A percentile compares a stretch with the other conserved stretches of the same genome.
Evolutionary conservation across 2,888 invertebrate genomes (phyloP).

Genomic region (Imbricaverruca yamaguchii): DNA sequence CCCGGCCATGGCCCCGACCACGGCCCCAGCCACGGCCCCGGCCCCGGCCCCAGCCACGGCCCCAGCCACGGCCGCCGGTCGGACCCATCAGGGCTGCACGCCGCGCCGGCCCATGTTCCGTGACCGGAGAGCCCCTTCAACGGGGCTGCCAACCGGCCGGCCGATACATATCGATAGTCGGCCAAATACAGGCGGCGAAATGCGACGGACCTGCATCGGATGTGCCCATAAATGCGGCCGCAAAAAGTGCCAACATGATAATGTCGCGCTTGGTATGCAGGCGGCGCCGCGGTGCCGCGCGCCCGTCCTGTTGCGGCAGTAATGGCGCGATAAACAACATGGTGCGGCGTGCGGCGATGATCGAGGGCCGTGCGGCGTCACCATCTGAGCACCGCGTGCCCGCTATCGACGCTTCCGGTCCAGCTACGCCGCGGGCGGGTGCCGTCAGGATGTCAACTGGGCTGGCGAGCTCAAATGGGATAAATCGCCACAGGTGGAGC

Average conservation of each 20-base stretch:
- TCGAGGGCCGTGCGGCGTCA: neutral
- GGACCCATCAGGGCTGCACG: no score
- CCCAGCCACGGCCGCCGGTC: neutral
- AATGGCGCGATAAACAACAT: neutral
- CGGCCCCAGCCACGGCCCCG: neutral
- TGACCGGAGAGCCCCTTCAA: neutral
- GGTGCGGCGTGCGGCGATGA: neutral
- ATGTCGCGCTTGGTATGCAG: neutral
- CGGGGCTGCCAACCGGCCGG: neutral
- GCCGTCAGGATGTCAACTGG: no score
- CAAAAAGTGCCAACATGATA: neutral
- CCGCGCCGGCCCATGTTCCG: neutral
- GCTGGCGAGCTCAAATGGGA: no score
- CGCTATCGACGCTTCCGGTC: no score
- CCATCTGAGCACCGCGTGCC: no score
- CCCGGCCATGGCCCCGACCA: no score
- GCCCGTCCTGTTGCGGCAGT: neutral
- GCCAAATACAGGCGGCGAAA: constrained; percentile 10
- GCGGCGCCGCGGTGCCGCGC: neutral
- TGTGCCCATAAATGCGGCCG: neutral
- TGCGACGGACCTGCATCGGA: neutral
- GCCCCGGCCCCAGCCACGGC: neutral
- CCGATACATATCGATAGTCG: constrained; percentile 11
- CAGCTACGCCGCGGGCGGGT: no score
- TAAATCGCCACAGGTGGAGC: no score